Conservation (phyloP, 2,113 vertebrate genomes). For the Carassius carassius region DNA sequence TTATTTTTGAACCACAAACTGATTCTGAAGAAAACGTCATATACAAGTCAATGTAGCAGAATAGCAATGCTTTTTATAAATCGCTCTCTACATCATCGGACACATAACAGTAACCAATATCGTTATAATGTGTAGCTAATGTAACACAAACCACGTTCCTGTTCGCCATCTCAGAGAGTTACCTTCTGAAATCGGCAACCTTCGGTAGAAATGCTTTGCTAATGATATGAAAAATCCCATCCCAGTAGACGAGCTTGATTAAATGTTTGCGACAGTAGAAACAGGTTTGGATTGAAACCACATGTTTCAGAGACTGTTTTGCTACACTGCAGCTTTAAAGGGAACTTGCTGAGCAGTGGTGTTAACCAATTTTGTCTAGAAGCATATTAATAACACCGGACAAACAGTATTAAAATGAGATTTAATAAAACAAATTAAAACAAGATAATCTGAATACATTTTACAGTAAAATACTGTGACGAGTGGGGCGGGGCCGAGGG, state of each 20-base stretch:
- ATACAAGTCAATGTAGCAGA: not conserved
- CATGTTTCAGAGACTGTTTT: not conserved
- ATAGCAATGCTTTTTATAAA: not conserved
- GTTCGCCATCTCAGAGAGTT: not conserved
- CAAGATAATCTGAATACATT: not conserved
- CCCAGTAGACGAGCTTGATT: not conserved
- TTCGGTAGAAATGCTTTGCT: not conserved
- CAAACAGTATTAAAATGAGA: not conserved
- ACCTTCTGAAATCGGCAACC: not conserved
- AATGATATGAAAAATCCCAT: not conserved
- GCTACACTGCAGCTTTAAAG: not conserved
- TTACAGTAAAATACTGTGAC: too few relatives aligned
- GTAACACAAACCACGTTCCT: not conserved
- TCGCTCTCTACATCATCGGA: not conserved
- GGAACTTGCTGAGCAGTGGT: not conserved
- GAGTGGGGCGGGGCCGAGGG: too few relatives aligned
- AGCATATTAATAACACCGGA: not conserved
- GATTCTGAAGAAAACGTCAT: not conserved
- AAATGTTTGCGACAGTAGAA: not conserved
- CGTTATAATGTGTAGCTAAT: too few relatives aligned
- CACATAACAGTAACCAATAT: not conserved
- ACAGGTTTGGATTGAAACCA: not conserved
- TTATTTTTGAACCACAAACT: not conserved
- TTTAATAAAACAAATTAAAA: not conserved
- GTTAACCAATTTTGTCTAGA: not conserved